Conservation (phyloP, 2,113 vertebrate species). For the Corythoichthys haematopterus region DNA sequence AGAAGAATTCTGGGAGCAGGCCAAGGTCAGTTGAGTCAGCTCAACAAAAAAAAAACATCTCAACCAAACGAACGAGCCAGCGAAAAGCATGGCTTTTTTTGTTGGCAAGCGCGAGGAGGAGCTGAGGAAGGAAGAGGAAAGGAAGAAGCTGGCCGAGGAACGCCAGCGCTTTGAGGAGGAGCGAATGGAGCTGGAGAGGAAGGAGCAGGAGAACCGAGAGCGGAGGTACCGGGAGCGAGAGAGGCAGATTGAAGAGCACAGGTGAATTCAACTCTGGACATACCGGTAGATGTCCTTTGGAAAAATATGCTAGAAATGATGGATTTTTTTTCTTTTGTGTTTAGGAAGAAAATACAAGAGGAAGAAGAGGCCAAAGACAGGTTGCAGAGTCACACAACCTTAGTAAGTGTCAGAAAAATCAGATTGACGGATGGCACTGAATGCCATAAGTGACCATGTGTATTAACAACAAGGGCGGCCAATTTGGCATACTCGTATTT, state of each 20-base stretch:
- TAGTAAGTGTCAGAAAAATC: slow-evolving; percentile 70
- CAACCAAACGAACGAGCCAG: not conserved
- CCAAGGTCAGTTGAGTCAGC: slow-evolving; percentile 77
- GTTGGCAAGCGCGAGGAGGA: slow-evolving; percentile 86
- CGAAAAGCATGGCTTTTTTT: not conserved
- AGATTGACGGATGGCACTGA: too few relatives aligned
- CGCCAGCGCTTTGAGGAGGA: slow-evolving; percentile 90
- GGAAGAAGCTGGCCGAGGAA: slow-evolving; percentile 85
- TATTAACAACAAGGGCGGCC: too few relatives aligned
- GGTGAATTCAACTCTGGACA: slow-evolving; percentile 56
- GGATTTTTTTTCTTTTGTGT: slow-evolving; percentile 15
- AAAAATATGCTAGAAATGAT: not conserved
- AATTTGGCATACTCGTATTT: too few relatives aligned
- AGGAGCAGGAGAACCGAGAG: slow-evolving; percentile 93
- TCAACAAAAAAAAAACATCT: not conserved
- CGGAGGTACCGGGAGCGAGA: slow-evolving; percentile 87
- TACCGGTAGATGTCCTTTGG: too few relatives aligned
- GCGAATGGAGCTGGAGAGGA: slow-evolving; percentile 89
- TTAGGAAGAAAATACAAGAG: slow-evolving; percentile 88
- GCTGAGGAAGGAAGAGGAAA: slow-evolving; percentile 89
- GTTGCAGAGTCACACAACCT: slow-evolving; percentile 77
- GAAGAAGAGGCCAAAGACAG: slow-evolving; percentile 86
- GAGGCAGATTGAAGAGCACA: slow-evolving; percentile 92
- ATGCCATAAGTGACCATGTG: too few relatives aligned
- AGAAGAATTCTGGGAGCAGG: slow-evolving; percentile 97